Base-by-base conservation (phyloP, 2,797 vertebrate species). In the Pelobates cultripes region DNA sequence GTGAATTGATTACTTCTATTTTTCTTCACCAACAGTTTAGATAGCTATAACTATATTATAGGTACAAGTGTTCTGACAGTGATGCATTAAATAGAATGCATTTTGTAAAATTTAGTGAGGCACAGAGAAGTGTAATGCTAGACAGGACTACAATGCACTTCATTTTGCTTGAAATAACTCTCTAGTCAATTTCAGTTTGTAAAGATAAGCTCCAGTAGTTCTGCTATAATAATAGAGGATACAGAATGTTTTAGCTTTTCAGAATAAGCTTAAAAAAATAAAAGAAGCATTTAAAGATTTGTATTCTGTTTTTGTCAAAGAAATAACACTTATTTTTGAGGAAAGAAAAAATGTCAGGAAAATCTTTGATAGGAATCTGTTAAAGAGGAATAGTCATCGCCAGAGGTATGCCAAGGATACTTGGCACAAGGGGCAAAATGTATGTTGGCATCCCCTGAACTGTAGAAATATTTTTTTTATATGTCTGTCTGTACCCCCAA, bases 71-170 rank as follows among this genome's bases (percentile, higher is more conserved):
- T 14, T 28, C n/a, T 40, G n/a, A 15, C 61, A 64, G n/a, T 10
- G 10, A 64, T 64, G 14, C 10, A 64, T 13, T 3, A 40, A 64
- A 17, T 64, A 64, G 61, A 17, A 64, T 6, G 14, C 7, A 28
- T 64, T 74, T 74, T 7, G 67, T 44, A 80, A 74, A 47, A 80
- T 80, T 60, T 57, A 68, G 71, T 43, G 71, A 70, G 45, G 53
- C 53, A 63, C 60, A 28, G 28, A 80, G 61, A 75, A 61, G 43
- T 43, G 57, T 60, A 43, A 43, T 28, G 43, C 73, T 60, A 75
- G 72, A 45, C 17, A 73, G 63, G 63, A 13, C 71, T 44, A 80
- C 79, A 75, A 75, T 60, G 44, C 43, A 70, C 51, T 51, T 75
- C 3, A 61, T 70, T 75, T 81, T 61, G 53, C 43, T 69, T 74